These are phyloP conservation scores for Pammene aurita DNA, from an alignment of 2,888 invertebrate species.

Conservation along the genomic window DNA sequence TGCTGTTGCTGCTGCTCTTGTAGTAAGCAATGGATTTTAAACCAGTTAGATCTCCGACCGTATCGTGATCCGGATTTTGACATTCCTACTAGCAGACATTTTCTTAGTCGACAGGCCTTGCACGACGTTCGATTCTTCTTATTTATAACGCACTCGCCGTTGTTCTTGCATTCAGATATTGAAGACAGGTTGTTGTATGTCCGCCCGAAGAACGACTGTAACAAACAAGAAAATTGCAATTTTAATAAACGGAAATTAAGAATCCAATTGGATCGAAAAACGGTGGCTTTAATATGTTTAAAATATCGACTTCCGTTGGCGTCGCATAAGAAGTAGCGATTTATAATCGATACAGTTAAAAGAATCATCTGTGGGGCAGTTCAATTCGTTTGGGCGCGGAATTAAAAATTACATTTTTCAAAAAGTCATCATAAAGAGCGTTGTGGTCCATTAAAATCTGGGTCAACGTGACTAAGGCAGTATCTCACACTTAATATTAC, in stretches of 20 bases:
- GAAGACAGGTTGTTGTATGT: constrained; percentile 95
- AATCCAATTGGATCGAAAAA: constrained; percentile 63
- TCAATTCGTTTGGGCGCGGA: constrained; percentile 67
- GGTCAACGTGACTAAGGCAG: constrained; percentile 76
- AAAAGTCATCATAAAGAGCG: constrained; percentile 82
- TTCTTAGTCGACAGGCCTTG: constrained; percentile 93
- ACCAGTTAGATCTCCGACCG: constrained; percentile 95
- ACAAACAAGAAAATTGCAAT: constrained; percentile 72
- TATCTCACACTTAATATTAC: constrained; percentile 81
- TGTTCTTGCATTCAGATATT: constrained; percentile 96
- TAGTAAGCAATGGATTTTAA: constrained; percentile 95
- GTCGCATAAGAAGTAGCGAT: constrained; percentile 76
- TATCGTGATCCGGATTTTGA: constrained; percentile 95
- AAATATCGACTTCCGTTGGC: constrained; percentile 76
- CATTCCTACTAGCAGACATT: constrained; percentile 95
- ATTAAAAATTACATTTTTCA: constrained; percentile 82
- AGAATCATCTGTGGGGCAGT: constrained; percentile 67
- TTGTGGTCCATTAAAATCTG: constrained; percentile 73
- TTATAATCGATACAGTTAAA: constrained; percentile 80
- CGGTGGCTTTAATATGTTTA: constrained; percentile 73
- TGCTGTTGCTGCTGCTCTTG: constrained; percentile 90
- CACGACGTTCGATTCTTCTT: constrained; percentile 96
- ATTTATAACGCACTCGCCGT: constrained; percentile 94
- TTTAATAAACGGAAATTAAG: constrained; percentile 64
- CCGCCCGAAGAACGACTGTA: constrained; percentile 95